Percentiles rank a stretch among this genome's conserved stretches.
Evolutionary conservation across 2,113 vertebrate genomes (phyloP).

Genomic region (Prochilodus magdalenae): DNA sequence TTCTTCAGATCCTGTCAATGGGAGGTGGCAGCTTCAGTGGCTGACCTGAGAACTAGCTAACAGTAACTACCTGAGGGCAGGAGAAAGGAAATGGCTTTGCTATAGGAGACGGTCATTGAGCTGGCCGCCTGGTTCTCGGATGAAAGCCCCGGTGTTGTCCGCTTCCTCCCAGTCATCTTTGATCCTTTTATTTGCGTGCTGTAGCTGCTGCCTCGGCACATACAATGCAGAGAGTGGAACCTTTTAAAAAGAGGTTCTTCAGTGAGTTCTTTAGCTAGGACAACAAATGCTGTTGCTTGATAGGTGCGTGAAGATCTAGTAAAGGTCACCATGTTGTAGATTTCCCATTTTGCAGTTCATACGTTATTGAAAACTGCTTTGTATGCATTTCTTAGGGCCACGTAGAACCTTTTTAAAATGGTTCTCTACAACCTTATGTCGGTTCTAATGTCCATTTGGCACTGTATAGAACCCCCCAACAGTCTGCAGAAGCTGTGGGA

Average conservation of each 20-base stretch:
- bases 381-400: too few relatives aligned
- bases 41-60: background rate
- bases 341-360: too few relatives aligned
- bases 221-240: background rate
- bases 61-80: background rate
- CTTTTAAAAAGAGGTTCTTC: too few relatives aligned
- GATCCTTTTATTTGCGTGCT: conserved; percentile 29
- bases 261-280: background rate
- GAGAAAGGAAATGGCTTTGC: background rate
- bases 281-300: too few relatives aligned
- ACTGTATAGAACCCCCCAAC: background rate
- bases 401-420: too few relatives aligned
- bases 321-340: too few relatives aligned
- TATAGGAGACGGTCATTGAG: background rate
- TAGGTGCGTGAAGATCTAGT: too few relatives aligned
- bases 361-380: too few relatives aligned
- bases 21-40: background rate
- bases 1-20: background rate
- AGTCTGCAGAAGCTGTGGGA: background rate
- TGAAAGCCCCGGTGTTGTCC: conserved; percentile 20
- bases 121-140: background rate
- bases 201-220: conserved; percentile 7
- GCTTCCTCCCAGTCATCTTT: conserved; percentile 29
- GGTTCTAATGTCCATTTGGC: too few relatives aligned
- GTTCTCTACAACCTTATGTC: too few relatives aligned